Base-by-base conservation (phyloP, 2,797 vertebrate species). In the Hoplostethus atlanticus region DNA sequence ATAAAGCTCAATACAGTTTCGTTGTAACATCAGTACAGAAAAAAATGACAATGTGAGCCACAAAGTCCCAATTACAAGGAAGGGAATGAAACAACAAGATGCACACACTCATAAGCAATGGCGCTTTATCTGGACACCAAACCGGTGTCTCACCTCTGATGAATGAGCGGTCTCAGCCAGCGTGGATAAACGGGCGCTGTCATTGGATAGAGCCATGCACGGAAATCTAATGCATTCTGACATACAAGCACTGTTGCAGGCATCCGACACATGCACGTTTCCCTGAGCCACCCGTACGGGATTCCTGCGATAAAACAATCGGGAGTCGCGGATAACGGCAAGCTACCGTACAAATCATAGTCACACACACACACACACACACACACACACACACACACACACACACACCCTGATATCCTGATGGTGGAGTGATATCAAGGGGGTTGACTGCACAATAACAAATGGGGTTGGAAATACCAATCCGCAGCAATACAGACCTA, bases 401-500 rank as follows among this genome's bases (percentile, higher is more conserved):
- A 21, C 21, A 21, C 21, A 21, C 21, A 21, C 21, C 17, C 77
- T 68, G 65, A 89, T 84, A 89, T 87, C 68, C 67, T 70, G 84
- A 90, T 79, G 75, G 80, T 44, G 71, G 71, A 21, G 15, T 48
- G 79, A 88, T 90, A 90, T 84, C 75, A 63, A 70, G 59, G 55
- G 74, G 63, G 79, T 65, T 87, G 79, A 90, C 47, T 16, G 66
- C 80, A 87, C 75, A 74, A 72, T 76, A 81, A 87, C 76, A 83
- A 85, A 89, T 81, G 79, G 56, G 77, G 72, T 59, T 80, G 74
- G 84, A 83, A 89, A 80, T 64, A 85, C 44, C 69, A 76, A 76
- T 87, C 75, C 68, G 80, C 76, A 55, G 80, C 69, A 60, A 93
- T 96, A 97, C 96, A 96, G 92, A 97, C 96, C 96, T 87, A 95